A percentile compares a stretch with the other conserved stretches of the same genome.
Conservation (phyloP, 2,113 vertebrate species). For the Calonectris borealis region DNA sequence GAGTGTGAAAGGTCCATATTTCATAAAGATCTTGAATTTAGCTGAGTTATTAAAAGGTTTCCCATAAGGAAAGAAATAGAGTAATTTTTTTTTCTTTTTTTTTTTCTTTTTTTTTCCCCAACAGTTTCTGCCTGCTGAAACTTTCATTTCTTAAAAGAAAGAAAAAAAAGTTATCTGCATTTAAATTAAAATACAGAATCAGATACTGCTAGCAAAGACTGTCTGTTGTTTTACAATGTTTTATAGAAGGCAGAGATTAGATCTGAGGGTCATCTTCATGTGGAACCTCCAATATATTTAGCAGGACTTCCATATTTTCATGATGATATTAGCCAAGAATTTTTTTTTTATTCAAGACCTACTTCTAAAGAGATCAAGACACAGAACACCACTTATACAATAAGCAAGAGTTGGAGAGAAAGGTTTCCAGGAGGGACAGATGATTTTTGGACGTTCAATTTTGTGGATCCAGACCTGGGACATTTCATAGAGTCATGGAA, state of each 20-base stretch:
- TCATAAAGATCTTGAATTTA: conserved; percentile 53
- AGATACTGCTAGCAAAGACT: not conserved
- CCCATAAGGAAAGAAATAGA: conserved; percentile 1
- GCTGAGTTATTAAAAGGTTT: conserved; percentile 63
- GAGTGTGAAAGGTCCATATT: conserved; percentile 56
- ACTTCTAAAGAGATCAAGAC: not conserved
- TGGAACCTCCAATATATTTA: not conserved
- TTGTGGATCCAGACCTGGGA: not conserved
- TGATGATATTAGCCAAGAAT: fast-evolving
- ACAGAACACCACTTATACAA: not conserved
- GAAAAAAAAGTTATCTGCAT: not conserved
- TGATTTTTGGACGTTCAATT: not conserved
- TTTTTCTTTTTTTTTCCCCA: fast-evolving
- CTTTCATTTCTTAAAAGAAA: not conserved
- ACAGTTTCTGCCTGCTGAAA: not conserved
- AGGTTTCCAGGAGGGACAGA: not conserved
- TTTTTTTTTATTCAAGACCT: not conserved
- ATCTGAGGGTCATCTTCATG: not conserved
- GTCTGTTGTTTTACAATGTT: not conserved
- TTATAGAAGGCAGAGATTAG: not conserved
- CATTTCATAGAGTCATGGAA: not conserved
- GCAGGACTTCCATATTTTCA: not conserved
- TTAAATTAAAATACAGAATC: not conserved
- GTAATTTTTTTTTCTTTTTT: not conserved
- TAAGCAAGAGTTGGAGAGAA: not conserved